Conservation (phyloP, 2,113 vertebrate genomes). For the Miniopterus natalensis region DNA sequence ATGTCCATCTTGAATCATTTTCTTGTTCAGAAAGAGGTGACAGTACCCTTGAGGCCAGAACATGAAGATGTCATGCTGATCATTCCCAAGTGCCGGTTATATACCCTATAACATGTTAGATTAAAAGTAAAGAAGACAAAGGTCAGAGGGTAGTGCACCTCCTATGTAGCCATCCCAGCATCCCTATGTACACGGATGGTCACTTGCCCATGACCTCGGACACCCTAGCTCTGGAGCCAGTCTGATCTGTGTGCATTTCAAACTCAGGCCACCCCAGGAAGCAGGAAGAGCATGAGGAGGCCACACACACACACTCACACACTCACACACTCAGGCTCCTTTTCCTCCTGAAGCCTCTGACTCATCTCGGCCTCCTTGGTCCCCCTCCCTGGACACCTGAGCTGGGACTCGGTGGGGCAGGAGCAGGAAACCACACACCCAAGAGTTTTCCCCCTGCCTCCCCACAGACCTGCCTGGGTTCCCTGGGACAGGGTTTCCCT, state of each 20-base stretch:
- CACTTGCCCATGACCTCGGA: background rate
- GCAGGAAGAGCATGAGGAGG: background rate
- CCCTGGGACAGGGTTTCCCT: background rate
- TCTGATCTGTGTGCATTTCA: background rate
- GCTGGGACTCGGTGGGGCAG: background rate
- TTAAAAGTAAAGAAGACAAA: background rate
- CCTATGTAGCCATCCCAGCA: background rate
- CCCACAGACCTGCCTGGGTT: background rate
- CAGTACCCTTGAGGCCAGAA: background rate
- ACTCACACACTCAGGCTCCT: background rate
- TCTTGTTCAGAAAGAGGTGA: background rate
- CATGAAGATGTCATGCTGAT: background rate
- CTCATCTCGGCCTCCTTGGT: background rate
- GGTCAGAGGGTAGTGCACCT: background rate
- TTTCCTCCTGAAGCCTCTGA: background rate
- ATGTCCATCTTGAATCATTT: background rate
- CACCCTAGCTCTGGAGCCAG: background rate
- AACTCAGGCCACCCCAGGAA: background rate
- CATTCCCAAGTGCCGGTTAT: background rate
- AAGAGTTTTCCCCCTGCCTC: background rate
- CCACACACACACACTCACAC: background rate
- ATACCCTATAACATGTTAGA: background rate
- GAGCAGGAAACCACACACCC: background rate
- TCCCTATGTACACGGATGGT: rapidly evolving
- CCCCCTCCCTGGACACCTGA: background rate